Base-by-base conservation (phyloP, 2,888 invertebrate species). In the Hyles lineata region DNA sequence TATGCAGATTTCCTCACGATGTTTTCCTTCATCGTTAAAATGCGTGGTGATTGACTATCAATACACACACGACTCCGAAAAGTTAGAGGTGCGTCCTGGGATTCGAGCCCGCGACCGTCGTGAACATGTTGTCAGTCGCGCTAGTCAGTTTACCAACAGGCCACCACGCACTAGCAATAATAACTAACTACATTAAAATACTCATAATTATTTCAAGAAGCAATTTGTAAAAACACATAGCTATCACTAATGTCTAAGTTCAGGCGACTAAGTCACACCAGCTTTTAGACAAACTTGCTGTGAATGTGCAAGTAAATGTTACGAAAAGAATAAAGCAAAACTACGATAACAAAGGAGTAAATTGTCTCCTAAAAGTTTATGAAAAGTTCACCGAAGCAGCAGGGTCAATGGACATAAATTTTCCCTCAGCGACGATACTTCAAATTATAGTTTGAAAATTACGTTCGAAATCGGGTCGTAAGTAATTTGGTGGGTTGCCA, bases 401-500 rank as follows among this genome's bases (percentile, higher is more conserved):
- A 1, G 19, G 52, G 52, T 55, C 19, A 7, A 55, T 7, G 52
- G 17, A 17, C 29, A 61, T 61, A 19, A 61, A 21, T 11, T 35
- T 11, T 63, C n/a, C 32, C 17, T 62, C 6, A 62, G n/a, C 19
- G 62, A n/a, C 2, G 32, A 62, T 32, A 43, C 21, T 43, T 63
- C 21, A 35, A 63, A 35, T 43, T 61, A 35, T n/a, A 35, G 63
- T 63, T 43, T 63, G 21, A 43, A 43, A 21, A 63, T 63, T 43
- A 63, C 35, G 43, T 63, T 35, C 3, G 15, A 43, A 63, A 43
- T 43, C 15, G 63, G 21, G 43, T 43, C 35, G 11, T 43, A 35
- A 21, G 63, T 63, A 63, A 43, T 63, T 63, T 63, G 63, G 63
- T 35, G n/a, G 21, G 35, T 21, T n/a, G 63, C 63, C 63, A 63